Conservation (phyloP, 2,888 invertebrate species). For the Andrena haemorrhoa region DNA sequence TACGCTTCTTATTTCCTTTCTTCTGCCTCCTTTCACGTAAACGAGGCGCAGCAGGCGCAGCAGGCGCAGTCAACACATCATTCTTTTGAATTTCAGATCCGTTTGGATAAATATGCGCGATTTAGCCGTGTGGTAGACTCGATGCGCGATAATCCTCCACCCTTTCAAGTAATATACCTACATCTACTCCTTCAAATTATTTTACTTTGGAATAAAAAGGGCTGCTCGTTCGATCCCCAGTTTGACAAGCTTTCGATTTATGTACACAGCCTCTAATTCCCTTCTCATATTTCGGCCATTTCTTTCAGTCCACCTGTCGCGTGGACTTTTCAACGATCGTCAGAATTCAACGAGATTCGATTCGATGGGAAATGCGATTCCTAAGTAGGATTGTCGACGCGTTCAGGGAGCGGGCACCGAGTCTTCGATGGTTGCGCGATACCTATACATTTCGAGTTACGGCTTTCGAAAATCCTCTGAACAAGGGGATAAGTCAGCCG, state of each 20-base stretch:
- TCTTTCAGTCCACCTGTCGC: no score
- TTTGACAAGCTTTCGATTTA: no score
- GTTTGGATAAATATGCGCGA: conserved; percentile 44
- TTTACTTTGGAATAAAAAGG: no score
- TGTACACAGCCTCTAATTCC: no score
- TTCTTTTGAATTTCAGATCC: conserved; percentile 59
- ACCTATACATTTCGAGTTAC: neutral
- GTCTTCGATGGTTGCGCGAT: neutral
- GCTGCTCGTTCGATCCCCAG: no score
- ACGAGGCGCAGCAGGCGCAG: conserved; percentile 5
- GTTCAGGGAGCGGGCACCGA: neutral
- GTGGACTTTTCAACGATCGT: no score
- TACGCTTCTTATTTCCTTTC: neutral
- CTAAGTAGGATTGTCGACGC: neutral
- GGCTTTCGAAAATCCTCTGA: neutral
- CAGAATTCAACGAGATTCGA: no score
- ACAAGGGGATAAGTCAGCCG: neutral
- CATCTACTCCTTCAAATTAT: neutral
- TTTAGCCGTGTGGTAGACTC: conserved; percentile 11
- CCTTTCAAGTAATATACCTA: neutral
- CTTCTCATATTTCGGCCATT: no score
- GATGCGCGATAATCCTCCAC: neutral
- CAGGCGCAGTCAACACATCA: conserved; percentile 21
- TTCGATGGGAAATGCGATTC: neutral
- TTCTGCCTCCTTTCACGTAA: conserved; percentile 17